These are phyloP conservation scores for Temnothorax longispinosus DNA, from an alignment of 1,140 invertebrate genomes.

Conservation along the genomic window DNA sequence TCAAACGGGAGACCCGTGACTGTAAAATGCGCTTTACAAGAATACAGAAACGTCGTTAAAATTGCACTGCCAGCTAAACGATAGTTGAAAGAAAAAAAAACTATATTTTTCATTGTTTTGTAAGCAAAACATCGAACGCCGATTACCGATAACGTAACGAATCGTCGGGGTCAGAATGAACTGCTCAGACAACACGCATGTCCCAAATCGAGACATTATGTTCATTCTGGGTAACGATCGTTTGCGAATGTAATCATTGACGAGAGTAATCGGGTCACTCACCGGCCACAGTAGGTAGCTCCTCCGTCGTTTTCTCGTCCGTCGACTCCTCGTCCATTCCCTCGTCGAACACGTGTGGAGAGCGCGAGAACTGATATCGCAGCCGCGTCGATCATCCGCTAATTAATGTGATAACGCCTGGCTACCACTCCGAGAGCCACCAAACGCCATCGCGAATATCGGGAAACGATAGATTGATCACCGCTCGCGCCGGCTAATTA, in stretches of 20 bases:
- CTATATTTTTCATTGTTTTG: constrained; percentile 17
- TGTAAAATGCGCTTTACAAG: constrained; percentile 10
- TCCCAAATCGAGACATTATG: too few relatives aligned
- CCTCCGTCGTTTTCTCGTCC: not conserved
- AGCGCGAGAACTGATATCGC: not conserved
- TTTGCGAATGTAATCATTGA: not conserved
- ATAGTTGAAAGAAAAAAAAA: not conserved
- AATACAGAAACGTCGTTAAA: constrained; percentile 14
- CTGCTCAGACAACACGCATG: too few relatives aligned
- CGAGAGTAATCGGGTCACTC: not conserved
- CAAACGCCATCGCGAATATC: not conserved
- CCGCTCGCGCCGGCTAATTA: not conserved
- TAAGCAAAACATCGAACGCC: not conserved
- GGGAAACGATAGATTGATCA: not conserved
- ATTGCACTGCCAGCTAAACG: constrained; percentile 37
- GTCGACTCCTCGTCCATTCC: constrained; percentile 4
- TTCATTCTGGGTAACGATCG: not conserved
- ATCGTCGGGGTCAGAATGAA: too few relatives aligned
- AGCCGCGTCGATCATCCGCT: not conserved
- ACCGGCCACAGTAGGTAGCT: not conserved
- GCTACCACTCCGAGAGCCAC: not conserved
- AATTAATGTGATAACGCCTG: not conserved
- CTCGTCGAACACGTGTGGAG: not conserved
- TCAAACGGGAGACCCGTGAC: not conserved
- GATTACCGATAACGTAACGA: not conserved